phyloP scores from a whole-genome alignment of 1,140 invertebrate species.

The Lethocerus indicus region DNA sequence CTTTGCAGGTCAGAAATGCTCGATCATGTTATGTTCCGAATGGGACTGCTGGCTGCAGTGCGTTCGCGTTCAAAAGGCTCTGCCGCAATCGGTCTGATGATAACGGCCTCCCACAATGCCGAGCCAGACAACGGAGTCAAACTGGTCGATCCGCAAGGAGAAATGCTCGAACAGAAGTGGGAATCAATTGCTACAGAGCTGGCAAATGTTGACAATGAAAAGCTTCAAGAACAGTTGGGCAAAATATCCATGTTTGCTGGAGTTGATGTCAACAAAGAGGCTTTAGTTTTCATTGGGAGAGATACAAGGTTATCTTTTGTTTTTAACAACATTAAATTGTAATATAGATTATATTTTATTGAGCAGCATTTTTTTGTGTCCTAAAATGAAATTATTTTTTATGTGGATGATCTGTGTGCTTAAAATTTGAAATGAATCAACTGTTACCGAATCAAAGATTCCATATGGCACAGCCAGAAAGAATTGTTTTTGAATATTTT shows the following conservation, averaged over 20 bases:
- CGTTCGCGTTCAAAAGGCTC: conserved; percentile 60
- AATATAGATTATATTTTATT: background rate
- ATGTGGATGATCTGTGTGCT: no score
- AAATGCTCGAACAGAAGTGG: conserved; percentile 89
- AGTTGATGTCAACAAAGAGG: conserved; percentile 47
- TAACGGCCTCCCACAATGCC: conserved; percentile 97
- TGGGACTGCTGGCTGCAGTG: conserved; percentile 81
- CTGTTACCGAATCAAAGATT: no score
- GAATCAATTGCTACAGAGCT: conserved; percentile 73
- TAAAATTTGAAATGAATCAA: no score
- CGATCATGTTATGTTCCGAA: conserved; percentile 77
- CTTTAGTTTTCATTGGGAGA: conserved; percentile 48
- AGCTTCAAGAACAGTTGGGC: conserved; percentile 29
- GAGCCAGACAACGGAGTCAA: conserved; percentile 95
- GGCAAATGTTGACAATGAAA: conserved; percentile 46
- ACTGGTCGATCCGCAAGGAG: conserved; percentile 84
- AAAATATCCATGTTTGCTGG: conserved; percentile 35
- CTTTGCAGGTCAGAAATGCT: conserved; percentile 61
- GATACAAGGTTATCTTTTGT: conserved; percentile 44
- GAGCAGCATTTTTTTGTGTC: no score
- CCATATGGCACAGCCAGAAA: no score
- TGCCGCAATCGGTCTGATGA: conserved; percentile 82
- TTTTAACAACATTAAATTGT: background rate
- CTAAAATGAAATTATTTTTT: no score
- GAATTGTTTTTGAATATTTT: no score